phyloP scores from a whole-genome alignment of 2,797 vertebrate species.

The Lagorchestes hirsutus region DNA sequence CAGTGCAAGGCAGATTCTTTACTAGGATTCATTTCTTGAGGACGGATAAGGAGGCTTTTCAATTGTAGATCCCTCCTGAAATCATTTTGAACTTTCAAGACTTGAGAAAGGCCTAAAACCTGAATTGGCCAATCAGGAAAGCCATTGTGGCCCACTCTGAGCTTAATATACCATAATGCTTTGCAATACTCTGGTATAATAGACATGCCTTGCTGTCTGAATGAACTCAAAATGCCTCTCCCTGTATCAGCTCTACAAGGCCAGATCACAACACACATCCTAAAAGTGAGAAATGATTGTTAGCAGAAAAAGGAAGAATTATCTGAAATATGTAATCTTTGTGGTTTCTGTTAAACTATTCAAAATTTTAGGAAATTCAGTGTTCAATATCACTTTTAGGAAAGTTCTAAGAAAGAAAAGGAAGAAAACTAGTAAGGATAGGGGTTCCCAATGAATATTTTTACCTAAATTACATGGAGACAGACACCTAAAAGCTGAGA shows the following conservation, averaged over 20 bases:
- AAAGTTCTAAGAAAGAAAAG: neutral
- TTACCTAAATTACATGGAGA: neutral
- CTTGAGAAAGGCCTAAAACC: no score
- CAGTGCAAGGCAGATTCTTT: neutral
- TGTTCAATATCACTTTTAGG: conserved; percentile 16
- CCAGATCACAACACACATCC: neutral
- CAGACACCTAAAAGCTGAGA: neutral
- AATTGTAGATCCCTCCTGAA: no score
- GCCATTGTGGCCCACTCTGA: no score
- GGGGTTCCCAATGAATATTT: neutral
- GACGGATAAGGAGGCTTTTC: neutral
- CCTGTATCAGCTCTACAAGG: no score
- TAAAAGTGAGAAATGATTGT: neutral
- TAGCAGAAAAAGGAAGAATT: neutral
- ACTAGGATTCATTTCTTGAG: neutral
- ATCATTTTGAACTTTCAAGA: no score
- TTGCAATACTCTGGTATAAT: no score
- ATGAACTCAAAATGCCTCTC: no score
- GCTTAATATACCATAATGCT: no score
- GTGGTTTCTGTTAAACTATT: neutral
- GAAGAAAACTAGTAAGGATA: neutral
- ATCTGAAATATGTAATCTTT: neutral
- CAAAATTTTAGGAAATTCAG: conserved; percentile 15
- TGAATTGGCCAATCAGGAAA: no score
- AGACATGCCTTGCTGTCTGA: no score